A percentile compares a stretch with the other conserved stretches of the same genome.
Conservation (phyloP, 2,888 invertebrate genomes). For the Drosophila seclusa region DNA sequence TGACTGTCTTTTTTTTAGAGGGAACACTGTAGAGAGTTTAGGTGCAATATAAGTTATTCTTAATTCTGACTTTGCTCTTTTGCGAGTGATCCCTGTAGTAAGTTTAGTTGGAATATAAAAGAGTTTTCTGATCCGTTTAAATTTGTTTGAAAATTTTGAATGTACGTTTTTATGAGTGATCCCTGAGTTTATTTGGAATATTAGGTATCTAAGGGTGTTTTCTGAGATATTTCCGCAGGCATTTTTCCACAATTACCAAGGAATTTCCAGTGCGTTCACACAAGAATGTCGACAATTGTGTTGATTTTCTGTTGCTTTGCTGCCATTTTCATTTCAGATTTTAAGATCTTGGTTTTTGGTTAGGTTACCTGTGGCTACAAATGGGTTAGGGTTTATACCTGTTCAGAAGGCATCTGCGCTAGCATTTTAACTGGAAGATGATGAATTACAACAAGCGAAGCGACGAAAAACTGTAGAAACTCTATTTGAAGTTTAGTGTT, state of each 20-base stretch:
- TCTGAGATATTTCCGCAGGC: neutral
- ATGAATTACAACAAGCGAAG: slow-evolving; percentile 72
- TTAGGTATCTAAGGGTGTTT: neutral
- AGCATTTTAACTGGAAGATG: slow-evolving; percentile 53
- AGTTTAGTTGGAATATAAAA: neutral
- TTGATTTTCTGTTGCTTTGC: slow-evolving; percentile 12
- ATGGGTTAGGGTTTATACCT: slow-evolving; percentile 71
- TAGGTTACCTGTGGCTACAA: slow-evolving; percentile 49
- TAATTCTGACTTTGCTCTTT: neutral
- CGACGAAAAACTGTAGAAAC: slow-evolving; percentile 39
- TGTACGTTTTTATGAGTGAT: neutral
- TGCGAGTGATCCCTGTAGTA: neutral
- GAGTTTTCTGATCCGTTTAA: neutral
- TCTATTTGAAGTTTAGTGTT: slow-evolving; percentile 31
- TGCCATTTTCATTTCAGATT: slow-evolving; percentile 10
- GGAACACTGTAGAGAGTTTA: neutral
- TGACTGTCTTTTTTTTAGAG: neutral
- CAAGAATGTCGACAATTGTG: slow-evolving; percentile 11
- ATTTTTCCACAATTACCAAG: neutral
- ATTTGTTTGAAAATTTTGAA: neutral
- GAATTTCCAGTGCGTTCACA: slow-evolving; percentile 17
- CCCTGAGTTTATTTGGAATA: neutral
- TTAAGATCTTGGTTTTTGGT: neutral
- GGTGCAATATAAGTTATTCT: neutral
- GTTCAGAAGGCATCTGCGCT: slow-evolving; percentile 49